Evolutionary conservation across 2,113 vertebrate genomes (phyloP), one percentile per base, ranked within the genome.

Genomic region (Hipposideros armiger): DNA sequence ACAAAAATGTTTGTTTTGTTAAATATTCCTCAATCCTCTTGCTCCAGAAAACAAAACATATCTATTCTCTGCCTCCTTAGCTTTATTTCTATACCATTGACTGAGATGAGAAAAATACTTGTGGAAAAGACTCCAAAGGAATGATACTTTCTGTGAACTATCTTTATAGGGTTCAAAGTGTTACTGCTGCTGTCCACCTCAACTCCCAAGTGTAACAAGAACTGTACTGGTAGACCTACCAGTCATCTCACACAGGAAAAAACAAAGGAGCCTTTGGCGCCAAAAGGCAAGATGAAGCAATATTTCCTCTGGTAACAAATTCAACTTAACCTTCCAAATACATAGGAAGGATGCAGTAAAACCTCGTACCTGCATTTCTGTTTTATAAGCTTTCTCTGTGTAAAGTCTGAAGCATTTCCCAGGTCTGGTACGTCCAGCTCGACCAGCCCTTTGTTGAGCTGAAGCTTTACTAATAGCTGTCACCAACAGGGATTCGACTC

Each of bases 401-500:
- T 99, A 99, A 15, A 99, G 99, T 78, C 99, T 98, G 98, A 99
- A 99, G 98, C 99, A 99, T 82, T 99, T 99, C 77, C 99, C 99
- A 11, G 99, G 99, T 28, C 99, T 98, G 2, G 99, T 99, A 73
- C 99, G 98, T 93, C 99, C 99, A 26, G 99, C 99, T 98, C 99
- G 99, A n/a, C 99, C 99, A 5, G 99, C 99, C 97, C 99, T 99
- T 98, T 99, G 99, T 97, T 99, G 99, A 86, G 99, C 99, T 0
- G 99, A 99, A 24, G 99, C 99, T 99, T 99, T 99, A 96, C 99
- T 99, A 97, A 99, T 99, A 0, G 99, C 99, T 1, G 99, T 99
- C 96, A 99, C 99, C 87, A 99, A 97, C 89, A 99, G 98, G 28
- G 99, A 99, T 98, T 99, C 99, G 11, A 99, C 99, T 97, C 99